phyloP scores from a whole-genome alignment of 1,140 invertebrate genomes.

The Zaprionus kolodkinae region DNA sequence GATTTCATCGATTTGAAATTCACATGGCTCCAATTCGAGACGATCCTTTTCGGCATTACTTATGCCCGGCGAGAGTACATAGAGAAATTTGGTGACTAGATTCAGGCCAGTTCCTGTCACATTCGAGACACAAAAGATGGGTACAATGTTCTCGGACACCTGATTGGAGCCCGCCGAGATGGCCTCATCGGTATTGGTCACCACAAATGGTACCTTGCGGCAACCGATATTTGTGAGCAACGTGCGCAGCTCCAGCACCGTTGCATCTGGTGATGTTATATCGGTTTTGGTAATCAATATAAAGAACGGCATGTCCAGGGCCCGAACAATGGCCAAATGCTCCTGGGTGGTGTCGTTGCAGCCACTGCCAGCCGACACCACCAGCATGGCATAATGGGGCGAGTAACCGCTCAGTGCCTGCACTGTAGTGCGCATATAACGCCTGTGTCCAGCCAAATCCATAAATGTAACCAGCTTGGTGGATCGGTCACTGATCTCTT shows the following conservation, averaged over 20 bases:
- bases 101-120: slow-evolving; percentile 95
- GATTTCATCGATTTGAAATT: slow-evolving; percentile 97
- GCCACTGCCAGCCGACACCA: slow-evolving; percentile 88
- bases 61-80: slow-evolving; percentile 89
- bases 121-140: slow-evolving; percentile 97
- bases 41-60: slow-evolving; percentile 89
- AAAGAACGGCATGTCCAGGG: slow-evolving; percentile 95
- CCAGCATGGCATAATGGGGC: slow-evolving; percentile 97
- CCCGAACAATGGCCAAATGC: slow-evolving; percentile 92
- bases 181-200: slow-evolving; percentile 89
- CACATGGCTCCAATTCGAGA: slow-evolving; percentile 90
- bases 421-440: slow-evolving; percentile 97
- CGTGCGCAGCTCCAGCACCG: slow-evolving; percentile 87
- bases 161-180: slow-evolving; percentile 88
- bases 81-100: slow-evolving; percentile 91
- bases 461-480: slow-evolving; percentile 97
- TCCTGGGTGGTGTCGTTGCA: slow-evolving; percentile 91
- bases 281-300: slow-evolving; percentile 96
- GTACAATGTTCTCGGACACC: slow-evolving; percentile 88
- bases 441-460: slow-evolving; percentile 98
- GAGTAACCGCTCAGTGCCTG: slow-evolving; percentile 97
- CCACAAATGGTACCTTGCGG: slow-evolving; percentile 88
- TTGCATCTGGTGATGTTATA: slow-evolving; percentile 87
- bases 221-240: slow-evolving; percentile 88
- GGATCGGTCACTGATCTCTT: slow-evolving; percentile 96